Conservation (phyloP, 1,140 invertebrate species). For the Bactericera cockerelli region DNA sequence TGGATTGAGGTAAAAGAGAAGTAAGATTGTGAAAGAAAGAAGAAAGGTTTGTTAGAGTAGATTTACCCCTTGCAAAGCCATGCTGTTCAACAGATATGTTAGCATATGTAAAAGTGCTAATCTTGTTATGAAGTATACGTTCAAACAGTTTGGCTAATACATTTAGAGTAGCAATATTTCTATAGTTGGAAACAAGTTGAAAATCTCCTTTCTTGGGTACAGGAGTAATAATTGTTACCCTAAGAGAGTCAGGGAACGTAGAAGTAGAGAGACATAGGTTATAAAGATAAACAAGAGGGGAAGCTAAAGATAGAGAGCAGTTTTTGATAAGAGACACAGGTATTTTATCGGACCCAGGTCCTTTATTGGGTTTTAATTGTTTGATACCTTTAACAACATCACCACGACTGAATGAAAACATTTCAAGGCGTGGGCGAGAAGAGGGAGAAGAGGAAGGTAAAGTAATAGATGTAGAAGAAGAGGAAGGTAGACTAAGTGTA, state of each 20-base stretch:
- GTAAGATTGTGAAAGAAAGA: not conserved
- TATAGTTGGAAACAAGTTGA: not conserved
- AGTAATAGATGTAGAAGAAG: not conserved
- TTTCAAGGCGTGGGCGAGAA: not conserved
- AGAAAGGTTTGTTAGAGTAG: not conserved
- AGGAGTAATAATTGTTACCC: not conserved
- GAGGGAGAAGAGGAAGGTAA: not conserved
- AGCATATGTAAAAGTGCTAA: not conserved
- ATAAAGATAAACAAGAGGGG: not conserved
- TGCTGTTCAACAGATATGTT: not conserved
- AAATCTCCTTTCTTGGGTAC: slow-evolving; percentile 1
- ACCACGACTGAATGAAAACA: not conserved
- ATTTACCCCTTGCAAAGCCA: not conserved
- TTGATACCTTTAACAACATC: not conserved
- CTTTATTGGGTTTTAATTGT: not conserved
- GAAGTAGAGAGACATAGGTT: not conserved
- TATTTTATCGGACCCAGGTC: not conserved
- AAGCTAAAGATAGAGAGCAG: not conserved
- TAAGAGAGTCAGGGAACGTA: not conserved
- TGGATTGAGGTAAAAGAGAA: not conserved
- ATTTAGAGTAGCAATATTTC: not conserved
- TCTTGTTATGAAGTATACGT: not conserved
- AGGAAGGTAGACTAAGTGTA: not conserved
- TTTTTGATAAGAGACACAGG: not conserved
- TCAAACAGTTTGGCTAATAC: not conserved